phyloP scores from a whole-genome alignment of 2,888 invertebrate genomes.

The Gibbula magus region DNA sequence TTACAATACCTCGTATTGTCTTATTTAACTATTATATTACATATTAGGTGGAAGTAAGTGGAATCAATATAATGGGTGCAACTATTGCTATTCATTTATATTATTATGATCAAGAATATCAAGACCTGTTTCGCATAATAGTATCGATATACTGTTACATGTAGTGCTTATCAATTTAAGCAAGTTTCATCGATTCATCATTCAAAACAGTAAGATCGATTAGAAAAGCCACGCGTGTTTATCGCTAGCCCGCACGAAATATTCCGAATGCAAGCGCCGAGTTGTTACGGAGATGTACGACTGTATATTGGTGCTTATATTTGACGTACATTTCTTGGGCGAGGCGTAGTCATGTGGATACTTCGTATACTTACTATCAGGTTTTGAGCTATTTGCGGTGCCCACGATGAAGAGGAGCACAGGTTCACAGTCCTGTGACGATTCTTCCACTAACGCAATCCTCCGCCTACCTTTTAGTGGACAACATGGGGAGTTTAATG shows the following conservation, averaged over 20 bases:
- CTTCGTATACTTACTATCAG: not conserved
- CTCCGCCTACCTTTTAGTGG: not conserved
- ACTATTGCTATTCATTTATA: no score
- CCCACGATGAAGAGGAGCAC: not conserved
- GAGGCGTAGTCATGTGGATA: not conserved
- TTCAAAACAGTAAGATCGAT: no score
- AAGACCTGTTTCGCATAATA: no score
- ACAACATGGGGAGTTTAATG: no score
- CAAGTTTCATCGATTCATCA: no score
- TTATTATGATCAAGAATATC: no score
- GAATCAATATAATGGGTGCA: no score
- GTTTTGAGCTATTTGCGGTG: not conserved
- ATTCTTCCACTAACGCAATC: not conserved
- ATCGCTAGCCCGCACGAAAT: not conserved
- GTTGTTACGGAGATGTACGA: not conserved
- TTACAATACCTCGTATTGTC: no score
- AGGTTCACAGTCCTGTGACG: not conserved
- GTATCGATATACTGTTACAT: no score
- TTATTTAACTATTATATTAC: no score
- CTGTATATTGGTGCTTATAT: not conserved
- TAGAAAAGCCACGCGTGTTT: not conserved
- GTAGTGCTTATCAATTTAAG: no score
- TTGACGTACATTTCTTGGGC: not conserved
- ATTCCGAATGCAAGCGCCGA: not conserved
- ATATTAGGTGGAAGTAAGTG: no score